Percentiles rank a stretch among this genome's conserved stretches.
These are phyloP conservation scores for Ametastegia equiseti DNA, from an alignment of 2,888 invertebrate species.

Conservation along the genomic window DNA sequence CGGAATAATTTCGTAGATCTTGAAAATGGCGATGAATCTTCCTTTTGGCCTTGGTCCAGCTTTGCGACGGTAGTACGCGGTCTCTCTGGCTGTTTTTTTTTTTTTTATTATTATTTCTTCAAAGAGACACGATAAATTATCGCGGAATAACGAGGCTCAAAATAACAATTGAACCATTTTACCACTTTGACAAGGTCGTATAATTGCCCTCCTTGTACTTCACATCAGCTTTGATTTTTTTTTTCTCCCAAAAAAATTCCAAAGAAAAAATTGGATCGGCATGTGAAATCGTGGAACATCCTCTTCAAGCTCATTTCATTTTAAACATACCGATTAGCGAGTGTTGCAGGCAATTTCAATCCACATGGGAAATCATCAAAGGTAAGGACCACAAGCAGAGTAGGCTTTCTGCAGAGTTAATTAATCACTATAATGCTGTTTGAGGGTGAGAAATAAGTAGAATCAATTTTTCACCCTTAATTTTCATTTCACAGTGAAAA, in stretches of 20 bases:
- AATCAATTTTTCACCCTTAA: not conserved
- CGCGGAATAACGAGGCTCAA: not conserved
- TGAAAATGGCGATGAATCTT: constrained; percentile 31
- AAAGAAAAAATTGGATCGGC: not conserved
- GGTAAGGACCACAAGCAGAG: not conserved
- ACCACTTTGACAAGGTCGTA: not conserved
- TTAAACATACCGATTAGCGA: too few species aligned
- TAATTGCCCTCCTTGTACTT: not conserved
- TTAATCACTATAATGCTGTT: not conserved
- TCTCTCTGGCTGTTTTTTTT: not conserved
- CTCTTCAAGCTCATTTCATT: not conserved
- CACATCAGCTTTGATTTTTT: not conserved
- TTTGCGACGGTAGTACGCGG: not conserved
- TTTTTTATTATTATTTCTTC: not conserved
- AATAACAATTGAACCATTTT: not conserved
- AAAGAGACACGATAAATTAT: not conserved
- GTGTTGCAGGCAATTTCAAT: too few species aligned
- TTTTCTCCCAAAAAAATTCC: not conserved
- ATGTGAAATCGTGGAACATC: not conserved
- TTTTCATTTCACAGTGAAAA: not conserved
- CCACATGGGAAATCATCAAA: not conserved
- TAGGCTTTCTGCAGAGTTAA: not conserved
- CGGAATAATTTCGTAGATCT: constrained; percentile 37
- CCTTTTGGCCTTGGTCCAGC: constrained; percentile 21
- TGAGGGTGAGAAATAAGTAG: not conserved